Conservation (phyloP, 2,888 invertebrate genomes). For the Tryphoninae sp. region DNA sequence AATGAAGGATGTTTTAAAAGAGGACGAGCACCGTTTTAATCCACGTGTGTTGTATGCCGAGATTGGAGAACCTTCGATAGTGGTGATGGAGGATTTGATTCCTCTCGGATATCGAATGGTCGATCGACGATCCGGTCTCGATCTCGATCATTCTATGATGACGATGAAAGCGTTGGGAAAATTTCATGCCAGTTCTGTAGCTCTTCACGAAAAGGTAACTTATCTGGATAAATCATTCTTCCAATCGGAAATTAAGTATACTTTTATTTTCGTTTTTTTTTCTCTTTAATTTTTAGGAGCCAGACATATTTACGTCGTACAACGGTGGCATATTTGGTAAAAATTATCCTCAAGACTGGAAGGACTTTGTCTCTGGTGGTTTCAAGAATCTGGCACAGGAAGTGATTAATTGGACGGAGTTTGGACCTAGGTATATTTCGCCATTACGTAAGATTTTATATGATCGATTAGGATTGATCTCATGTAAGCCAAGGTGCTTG, state of each 20-base stretch:
- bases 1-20: conserved; percentile 73
- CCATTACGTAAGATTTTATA: too few species aligned
- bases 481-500: too few species aligned
- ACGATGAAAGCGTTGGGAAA: conserved; percentile 82
- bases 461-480: too few species aligned
- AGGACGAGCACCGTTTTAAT: conserved; percentile 66
- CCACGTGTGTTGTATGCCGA: conserved; percentile 75
- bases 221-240: neutral
- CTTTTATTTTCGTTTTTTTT: too few species aligned
- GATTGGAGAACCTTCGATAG: conserved; percentile 74
- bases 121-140: conserved; percentile 82
- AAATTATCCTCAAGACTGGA: conserved; percentile 52
- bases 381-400: too few species aligned
- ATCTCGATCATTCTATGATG: conserved; percentile 82
- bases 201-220: conserved; percentile 82
- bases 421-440: neutral
- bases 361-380: conserved; percentile 58
- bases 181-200: conserved; percentile 84
- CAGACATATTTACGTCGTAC: conserved; percentile 65
- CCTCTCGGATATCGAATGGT: conserved; percentile 83
- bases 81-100: conserved; percentile 84
- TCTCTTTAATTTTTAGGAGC: conserved; percentile 67
- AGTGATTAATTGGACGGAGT: too few species aligned
- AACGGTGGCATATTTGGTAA: conserved; percentile 63
- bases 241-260: too few species aligned